A percentile compares a stretch with the other conserved stretches of the same genome.
Evolutionary conservation across 1,140 invertebrate genomes (phyloP).

Genomic region (Theocolax elegans): DNA sequence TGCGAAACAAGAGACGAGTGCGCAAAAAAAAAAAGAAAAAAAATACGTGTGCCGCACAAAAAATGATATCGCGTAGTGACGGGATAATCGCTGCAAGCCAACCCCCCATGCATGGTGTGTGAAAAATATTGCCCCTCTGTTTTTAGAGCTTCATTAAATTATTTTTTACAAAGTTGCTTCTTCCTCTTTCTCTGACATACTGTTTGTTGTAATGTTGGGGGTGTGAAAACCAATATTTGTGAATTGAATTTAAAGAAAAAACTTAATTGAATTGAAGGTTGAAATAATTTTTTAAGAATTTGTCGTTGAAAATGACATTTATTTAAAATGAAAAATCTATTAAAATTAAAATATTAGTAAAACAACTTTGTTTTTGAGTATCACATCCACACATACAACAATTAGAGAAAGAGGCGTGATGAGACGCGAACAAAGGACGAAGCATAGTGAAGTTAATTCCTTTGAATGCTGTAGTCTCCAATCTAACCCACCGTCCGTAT

Average conservation of each 20-base stretch:
- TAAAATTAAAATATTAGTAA: too few species aligned
- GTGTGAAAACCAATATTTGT: too few species aligned
- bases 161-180: background rate
- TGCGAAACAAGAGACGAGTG: too few species aligned
- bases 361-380: too few species aligned
- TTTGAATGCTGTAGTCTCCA: constrained; percentile 58
- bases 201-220: too few species aligned
- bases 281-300: too few species aligned
- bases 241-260: too few species aligned
- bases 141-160: too few species aligned
- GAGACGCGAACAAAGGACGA: background rate
- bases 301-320: too few species aligned
- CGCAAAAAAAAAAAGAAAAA: too few species aligned
- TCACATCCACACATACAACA: background rate
- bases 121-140: constrained; percentile 47
- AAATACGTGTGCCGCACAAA: constrained; percentile 23
- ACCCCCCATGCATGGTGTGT: constrained; percentile 54
- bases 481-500: constrained; percentile 55
- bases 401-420: constrained; percentile 7
- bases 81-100: constrained; percentile 49
- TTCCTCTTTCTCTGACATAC: background rate
- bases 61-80: constrained; percentile 13
- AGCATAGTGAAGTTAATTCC: constrained; percentile 36
- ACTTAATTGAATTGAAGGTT: too few species aligned
- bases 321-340: too few species aligned